These are phyloP conservation scores for Danio kyathit DNA, from an alignment of 2,797 vertebrate genomes.

Conservation along the genomic window DNA sequence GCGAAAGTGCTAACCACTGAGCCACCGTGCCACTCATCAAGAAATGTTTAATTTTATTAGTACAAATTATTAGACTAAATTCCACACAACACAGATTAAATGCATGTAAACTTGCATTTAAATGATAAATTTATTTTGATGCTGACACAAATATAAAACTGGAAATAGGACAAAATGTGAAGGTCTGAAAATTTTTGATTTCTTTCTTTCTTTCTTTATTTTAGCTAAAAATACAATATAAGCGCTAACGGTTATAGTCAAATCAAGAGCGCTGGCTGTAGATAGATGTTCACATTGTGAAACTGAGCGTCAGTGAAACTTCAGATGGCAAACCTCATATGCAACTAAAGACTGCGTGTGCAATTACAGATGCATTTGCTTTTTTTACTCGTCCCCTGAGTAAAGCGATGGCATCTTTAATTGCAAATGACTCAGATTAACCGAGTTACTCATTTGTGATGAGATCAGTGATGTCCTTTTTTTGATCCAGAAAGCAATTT, in stretches of 20 bases:
- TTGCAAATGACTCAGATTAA: constrained; percentile 13
- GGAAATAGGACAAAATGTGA: too few species aligned
- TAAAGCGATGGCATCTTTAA: not conserved
- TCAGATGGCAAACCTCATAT: not conserved
- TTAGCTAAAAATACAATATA: too few species aligned
- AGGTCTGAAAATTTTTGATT: too few species aligned
- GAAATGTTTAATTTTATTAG: too few species aligned
- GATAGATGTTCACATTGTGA: not conserved
- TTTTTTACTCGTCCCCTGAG: not conserved
- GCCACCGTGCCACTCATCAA: too few species aligned
- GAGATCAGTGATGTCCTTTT: not conserved
- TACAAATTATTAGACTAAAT: too few species aligned
- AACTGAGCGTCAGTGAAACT: not conserved
- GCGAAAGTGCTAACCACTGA: too few species aligned
- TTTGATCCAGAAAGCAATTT: not conserved
- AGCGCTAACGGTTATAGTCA: not conserved
- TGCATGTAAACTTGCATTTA: too few species aligned
- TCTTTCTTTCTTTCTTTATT: too few species aligned
- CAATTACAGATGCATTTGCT: not conserved
- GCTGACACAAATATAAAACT: too few species aligned
- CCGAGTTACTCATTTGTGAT: not conserved
- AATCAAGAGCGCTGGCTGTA: not conserved
- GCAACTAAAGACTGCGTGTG: not conserved
- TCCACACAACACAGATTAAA: too few species aligned
- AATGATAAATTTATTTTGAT: too few species aligned